Evolutionary conservation across 2,888 invertebrate species (phyloP), one percentile per base, ranked within the genome.

Genomic region (Lasioglossum vierecki): DNA sequence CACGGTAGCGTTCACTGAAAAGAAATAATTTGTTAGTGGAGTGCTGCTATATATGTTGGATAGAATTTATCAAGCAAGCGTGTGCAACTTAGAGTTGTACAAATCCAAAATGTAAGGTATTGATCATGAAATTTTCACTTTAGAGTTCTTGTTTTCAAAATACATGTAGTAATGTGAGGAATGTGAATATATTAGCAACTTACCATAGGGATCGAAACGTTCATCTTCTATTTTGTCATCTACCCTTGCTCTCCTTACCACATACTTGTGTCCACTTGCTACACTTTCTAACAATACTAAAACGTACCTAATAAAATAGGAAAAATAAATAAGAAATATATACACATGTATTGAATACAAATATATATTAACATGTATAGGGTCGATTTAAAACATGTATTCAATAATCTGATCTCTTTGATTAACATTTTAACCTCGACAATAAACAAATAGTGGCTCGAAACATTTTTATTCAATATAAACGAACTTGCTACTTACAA

Each of bases 211-310:
- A 95, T 98, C 98, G 91, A 97, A 98, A 79, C 96, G 94, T 84
- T 98, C 95, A 0, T 97, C 87, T 95, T 98, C 98, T 77, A 98
- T 85, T 96, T 98, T 98, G 18, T 98, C 98, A 1, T 95, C 97
- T 73, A 97, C 94, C 89, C 98, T 96, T 91, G 98, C 98, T 82
- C 98, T 96, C 72, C 97, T 96, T 82, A 94, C 93, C 83, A 96
- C 96, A 83, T 96, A 96, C 90, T 96, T 96, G 92, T 98, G 98
- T 0, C 98, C 98, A 91, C 96, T 97, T 3, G 98, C 97, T 77
- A 97, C 95, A 95, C 98, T 98, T 94, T 98, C 97, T 96, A 98
- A 96, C 88, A 97, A 91, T 13, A 98, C 98, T 97, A 98, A 97
- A 74, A 98, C 95, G 84, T 95, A 94, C 93, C 98, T 98, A 35